Base-by-base conservation (phyloP, 53 echinoderm and acorn worm genomes). In the Luidia sarsii region DNA sequence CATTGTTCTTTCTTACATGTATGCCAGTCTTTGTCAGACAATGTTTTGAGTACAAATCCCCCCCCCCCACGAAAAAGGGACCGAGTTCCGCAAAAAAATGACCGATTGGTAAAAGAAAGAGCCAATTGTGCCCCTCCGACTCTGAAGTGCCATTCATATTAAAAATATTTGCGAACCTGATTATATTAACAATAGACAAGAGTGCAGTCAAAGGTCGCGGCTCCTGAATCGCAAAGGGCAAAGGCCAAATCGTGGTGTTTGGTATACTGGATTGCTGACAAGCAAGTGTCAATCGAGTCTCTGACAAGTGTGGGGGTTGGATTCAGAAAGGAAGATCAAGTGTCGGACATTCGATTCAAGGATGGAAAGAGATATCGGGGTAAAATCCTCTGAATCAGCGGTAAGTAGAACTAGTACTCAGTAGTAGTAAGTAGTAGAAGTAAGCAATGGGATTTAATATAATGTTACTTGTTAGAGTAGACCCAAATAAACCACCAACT, bases 231-330 rank as follows among this genome's bases (percentile, higher is more conserved):
- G 28, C 20, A 6, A 57, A 57, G 29, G 29, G 31, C 29, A 57
- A 57, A 57, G 59, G 11, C 59, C 59, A 57, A 57, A 57, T 9
- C 31, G 19, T 57, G 59, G 59, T 57, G 59, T 57, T 57, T 57
- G 31, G 19, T 30, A 9, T 57, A 18, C 29, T 57, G 59, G 59
- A 57, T 57, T 57, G 1, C 24, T 1, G 59, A 57, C 59, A 57
- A 57, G 30, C 28, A 57, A 57, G 29, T 57, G 28, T 27, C 25
- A 9, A 57, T 57, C 5, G 31, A 57, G 29, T 11, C 10, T 0
- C 8, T 24, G 29, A 3, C 59, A 15, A 22, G 31, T 10, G 59
- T 57, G 10, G 29, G 59, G 1, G 59, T 27, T 27, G 59, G 27
- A 10, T 57, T 4, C 28, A 57, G 59, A 57, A 57, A 19, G 59